A percentile compares a stretch with the other conserved stretches of the same genome.
Conservation (phyloP, 2,113 vertebrate species). For the Cephalopholis sonnerati region DNA sequence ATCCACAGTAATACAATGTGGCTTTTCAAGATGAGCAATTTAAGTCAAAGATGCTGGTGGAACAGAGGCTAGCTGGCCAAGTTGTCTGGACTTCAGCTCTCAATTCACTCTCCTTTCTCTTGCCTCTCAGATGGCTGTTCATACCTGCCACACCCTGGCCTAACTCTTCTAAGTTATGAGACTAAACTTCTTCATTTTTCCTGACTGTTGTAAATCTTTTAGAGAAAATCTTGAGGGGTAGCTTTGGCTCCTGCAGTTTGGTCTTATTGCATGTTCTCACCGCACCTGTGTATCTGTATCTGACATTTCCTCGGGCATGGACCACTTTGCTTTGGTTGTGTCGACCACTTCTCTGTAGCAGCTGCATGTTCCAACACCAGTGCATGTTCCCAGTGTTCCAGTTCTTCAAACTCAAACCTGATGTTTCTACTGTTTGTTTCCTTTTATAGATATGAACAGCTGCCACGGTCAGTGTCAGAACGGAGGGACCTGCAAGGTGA, state of each 20-base stretch:
- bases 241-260: background rate
- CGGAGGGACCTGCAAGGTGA: slow-evolving; percentile 93
- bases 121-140: background rate
- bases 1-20: too few species aligned
- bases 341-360: background rate
- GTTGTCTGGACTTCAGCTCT: slow-evolving; percentile 7
- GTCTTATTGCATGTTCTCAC: background rate
- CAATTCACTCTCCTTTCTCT: background rate
- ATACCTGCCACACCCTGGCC: background rate
- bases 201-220: background rate
- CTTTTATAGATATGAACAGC: slow-evolving; percentile 87
- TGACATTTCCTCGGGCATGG: slow-evolving; percentile 31
- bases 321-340: background rate
- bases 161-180: background rate
- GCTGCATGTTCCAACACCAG: slow-evolving; percentile 14
- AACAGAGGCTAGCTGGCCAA: slow-evolving; percentile 1
- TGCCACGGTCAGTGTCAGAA: slow-evolving; percentile 95
- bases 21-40: too few species aligned
- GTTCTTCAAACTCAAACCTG: background rate
- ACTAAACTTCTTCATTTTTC: slow-evolving; percentile 10
- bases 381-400: background rate
- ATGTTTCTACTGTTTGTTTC: background rate
- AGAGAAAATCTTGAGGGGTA: background rate
- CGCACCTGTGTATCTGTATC: slow-evolving; percentile 36
- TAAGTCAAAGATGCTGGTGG: background rate